These are phyloP conservation scores for Falco novaeseelandiae DNA, from an alignment of 2,797 vertebrate species.

Conservation along the genomic window DNA sequence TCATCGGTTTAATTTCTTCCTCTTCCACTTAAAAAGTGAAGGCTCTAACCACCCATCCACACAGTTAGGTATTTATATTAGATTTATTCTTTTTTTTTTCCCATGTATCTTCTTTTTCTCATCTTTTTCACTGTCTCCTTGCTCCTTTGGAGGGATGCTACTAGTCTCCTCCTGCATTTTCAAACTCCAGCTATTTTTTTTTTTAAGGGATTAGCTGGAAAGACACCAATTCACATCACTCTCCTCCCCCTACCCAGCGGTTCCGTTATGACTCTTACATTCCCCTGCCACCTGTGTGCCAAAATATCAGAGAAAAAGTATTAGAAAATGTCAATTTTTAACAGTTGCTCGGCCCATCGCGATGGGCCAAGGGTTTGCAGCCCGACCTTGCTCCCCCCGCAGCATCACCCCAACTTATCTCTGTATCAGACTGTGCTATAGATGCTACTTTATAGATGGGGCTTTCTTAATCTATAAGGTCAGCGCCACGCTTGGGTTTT, in stretches of 20 bases:
- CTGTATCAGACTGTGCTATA: too few relatives aligned
- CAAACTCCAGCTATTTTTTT: accelerated
- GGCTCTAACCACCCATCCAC: accelerated
- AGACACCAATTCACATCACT: accelerated
- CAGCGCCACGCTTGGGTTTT: accelerated
- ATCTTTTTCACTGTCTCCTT: neutral
- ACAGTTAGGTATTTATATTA: accelerated
- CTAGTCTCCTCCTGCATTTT: neutral
- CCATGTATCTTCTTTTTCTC: too few relatives aligned
- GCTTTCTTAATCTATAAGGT: neutral
- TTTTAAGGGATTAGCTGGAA: neutral
- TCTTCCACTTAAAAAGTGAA: neutral
- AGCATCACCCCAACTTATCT: neutral
- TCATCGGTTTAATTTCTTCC: neutral
- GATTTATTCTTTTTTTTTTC: too few relatives aligned
- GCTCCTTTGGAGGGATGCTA: neutral
- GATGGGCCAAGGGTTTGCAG: neutral
- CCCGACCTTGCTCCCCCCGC: neutral
- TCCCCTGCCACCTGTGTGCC: accelerated
- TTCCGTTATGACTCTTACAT: accelerated
- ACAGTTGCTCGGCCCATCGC: neutral
- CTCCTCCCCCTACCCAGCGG: neutral
- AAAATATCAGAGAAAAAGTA: neutral
- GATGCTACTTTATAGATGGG: too few relatives aligned
- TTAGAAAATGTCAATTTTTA: neutral